These are phyloP conservation scores for Darevskia mixta DNA, from an alignment of 2,797 vertebrate genomes.

Conservation along the genomic window DNA sequence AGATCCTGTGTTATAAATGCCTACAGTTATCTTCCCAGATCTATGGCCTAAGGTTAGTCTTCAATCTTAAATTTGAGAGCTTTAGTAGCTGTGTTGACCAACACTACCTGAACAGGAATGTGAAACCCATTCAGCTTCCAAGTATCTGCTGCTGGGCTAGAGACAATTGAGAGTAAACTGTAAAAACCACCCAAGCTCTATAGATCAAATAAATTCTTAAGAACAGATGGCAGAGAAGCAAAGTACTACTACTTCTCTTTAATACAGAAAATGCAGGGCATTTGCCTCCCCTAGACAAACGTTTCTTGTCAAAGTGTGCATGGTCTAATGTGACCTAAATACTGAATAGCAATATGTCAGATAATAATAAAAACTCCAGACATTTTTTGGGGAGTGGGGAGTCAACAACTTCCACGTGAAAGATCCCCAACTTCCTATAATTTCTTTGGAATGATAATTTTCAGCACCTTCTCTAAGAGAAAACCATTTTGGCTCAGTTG, in stretches of 20 bases:
- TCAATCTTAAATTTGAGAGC: slow-evolving; percentile 4
- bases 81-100: background rate
- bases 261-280: slow-evolving; percentile 19
- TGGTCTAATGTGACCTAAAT: background rate
- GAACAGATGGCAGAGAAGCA: background rate
- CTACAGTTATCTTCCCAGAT: background rate
- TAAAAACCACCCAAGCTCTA: slow-evolving; percentile 14
- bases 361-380: background rate
- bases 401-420: background rate
- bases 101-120: background rate
- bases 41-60: background rate
- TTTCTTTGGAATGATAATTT: background rate
- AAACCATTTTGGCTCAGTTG: background rate
- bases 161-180: background rate
- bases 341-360: background rate
- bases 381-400: too few relatives aligned
- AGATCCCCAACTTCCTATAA: background rate
- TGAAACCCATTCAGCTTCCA: slow-evolving; percentile 1
- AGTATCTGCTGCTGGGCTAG: slow-evolving; percentile 7
- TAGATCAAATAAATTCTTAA: slow-evolving; percentile 14
- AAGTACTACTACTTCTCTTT: slow-evolving; percentile 17
- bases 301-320: background rate
- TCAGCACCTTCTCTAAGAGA: background rate
- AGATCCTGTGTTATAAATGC: too few relatives aligned
- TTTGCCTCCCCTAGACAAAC: background rate